phyloP scores from a whole-genome alignment of 2,797 vertebrate genomes.

The Taenioides sp. region DNA sequence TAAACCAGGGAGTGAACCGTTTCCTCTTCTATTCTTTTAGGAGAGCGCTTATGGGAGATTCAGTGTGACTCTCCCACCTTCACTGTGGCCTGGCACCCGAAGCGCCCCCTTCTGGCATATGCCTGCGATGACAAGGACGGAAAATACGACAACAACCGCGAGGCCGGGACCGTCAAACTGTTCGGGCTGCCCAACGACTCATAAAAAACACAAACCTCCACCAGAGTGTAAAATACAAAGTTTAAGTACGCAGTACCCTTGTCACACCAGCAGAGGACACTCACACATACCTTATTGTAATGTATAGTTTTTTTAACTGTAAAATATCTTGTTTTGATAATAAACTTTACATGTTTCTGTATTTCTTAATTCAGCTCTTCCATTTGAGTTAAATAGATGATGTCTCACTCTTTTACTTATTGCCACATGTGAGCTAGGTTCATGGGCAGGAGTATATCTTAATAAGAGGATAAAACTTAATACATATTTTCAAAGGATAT shows the following conservation, averaged over 20 bases:
- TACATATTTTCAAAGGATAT: too few relatives aligned
- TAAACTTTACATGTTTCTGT: neutral
- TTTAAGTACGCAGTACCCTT: neutral
- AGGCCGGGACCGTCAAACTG: constrained; percentile 95
- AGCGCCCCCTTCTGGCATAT: constrained; percentile 91
- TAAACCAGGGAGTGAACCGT: neutral
- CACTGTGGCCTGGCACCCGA: constrained; percentile 97
- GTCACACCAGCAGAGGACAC: neutral
- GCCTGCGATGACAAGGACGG: constrained; percentile 98
- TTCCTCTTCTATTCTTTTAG: constrained; percentile 60
- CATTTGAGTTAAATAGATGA: neutral
- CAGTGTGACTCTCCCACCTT: constrained; percentile 98
- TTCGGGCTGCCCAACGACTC: constrained; percentile 96
- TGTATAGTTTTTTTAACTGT: constrained; percentile 1
- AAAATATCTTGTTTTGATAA: constrained; percentile 10
- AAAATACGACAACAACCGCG: constrained; percentile 95
- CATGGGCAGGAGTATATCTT: too few relatives aligned
- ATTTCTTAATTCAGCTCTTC: neutral
- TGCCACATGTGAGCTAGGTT: too few relatives aligned
- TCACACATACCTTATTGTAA: neutral
- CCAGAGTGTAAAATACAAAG: neutral
- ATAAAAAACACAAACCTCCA: constrained; percentile 53
- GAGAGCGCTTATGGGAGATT: constrained; percentile 97
- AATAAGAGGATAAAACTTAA: too few relatives aligned
- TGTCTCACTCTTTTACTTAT: too few relatives aligned